Evolutionary conservation across 2,113 vertebrate genomes (phyloP), one percentile per base, ranked within the genome.

Genomic region (Zapus hudsonius): DNA sequence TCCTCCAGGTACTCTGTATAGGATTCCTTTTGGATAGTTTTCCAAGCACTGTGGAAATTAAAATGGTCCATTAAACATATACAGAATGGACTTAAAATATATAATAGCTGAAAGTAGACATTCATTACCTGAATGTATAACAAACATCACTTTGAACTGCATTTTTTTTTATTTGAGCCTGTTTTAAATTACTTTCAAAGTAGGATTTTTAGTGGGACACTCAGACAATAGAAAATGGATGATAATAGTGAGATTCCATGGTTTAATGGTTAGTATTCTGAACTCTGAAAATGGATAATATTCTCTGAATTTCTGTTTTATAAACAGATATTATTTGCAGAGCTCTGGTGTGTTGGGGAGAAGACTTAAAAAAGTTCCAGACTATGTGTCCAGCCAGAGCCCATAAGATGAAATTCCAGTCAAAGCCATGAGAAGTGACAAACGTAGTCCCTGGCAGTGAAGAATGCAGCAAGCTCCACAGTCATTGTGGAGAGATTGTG

Each of bases 21-120:
- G 36, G 38, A 63, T 73, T 9, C 33, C 67, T 74, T 90, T 84
- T 95, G 57, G 47, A 11, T 95, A 78, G 80, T 93, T 95, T 92
- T 73, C 47, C 12, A 20, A 85, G 47, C 29, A 15, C n/a, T 75
- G 7, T 74, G 79, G 73, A 93, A 80, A 64, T 90, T 87, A 84
- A 59, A 94, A 79, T 69, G 74, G 72, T 74, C 27, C 66, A 52
- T 72, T 84, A 87, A 20, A 87, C 36, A 81, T 23, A 25, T 17
- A 74, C 1, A 88, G 42, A 85, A 69, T 31, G 15, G n/a, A 72
- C 11, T 72, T 89, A 91, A 29, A 57, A 89, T 33, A 1, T 84
- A 29, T 64, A 57, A 5, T 40, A 81, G 69, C n/a, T 91, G 59
- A 70, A 84, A 70, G 36, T 23, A 13, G 67, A 19, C 31, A 55